Evolutionary conservation across 2,113 vertebrate genomes (phyloP), one percentile per base, ranked within the genome.

Genomic region (Atractosteus spatula): DNA sequence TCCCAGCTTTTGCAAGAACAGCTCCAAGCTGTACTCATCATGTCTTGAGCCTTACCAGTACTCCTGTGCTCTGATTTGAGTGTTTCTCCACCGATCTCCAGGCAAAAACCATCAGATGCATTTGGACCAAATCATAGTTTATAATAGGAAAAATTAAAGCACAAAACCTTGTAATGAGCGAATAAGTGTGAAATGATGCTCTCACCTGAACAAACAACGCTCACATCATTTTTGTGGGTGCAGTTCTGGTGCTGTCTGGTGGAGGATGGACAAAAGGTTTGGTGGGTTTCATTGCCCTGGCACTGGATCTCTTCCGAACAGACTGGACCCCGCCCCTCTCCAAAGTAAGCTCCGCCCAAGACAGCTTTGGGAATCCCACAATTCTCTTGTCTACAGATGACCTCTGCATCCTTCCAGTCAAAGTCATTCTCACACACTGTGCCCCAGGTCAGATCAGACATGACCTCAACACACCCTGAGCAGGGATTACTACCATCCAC

Each of bases 381-480:
- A 10, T 51, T 51, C 47, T 51, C 47, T 42, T 45, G n/a, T 14
- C 43, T 12, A 68, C 66, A 68, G n/a, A 68, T 42, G 13, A 68
- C 66, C n/a, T 7, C 8, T 3, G 66, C 66, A 47, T 68, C 66
- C 13, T 68, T 42, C 41, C n/a, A 4, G 47, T 68, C 66, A 29
- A 64, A 64, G 41, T 17, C 41, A 42, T n/a, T 10, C 13, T 41
- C 62, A 64, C 62, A 64, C 13, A 64, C 47, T 51, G 47, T 51
- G 5, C 47, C 47, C 47, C 47, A 51, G 47, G 47, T 51, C 47
- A 7, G 47, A 5, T 51, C 5, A 51, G 47, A 3, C 11, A 29
- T 4, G 2, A 68, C 41, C 47, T 68, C 66, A 45, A 68, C 43
- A 47, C 66, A 4, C 16, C 66, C 66, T 16, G 66, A 68, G 41